phyloP scores from a whole-genome alignment of 2,113 vertebrate genomes.

The Crotalus tigris region DNA sequence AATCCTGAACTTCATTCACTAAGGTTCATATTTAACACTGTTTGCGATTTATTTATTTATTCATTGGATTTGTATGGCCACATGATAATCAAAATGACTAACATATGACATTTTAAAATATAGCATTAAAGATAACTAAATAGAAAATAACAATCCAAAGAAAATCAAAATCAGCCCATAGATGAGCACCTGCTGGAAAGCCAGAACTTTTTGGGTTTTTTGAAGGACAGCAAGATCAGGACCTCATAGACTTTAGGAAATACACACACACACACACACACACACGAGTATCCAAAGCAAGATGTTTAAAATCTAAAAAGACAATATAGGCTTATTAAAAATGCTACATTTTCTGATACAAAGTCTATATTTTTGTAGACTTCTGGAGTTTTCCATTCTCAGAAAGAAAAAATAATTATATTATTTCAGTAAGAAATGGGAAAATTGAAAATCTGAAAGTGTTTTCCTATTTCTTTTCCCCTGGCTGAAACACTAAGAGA shows the following conservation, averaged over 20 bases:
- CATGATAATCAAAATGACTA: background rate
- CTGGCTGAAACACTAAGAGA: background rate
- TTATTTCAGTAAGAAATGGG: background rate
- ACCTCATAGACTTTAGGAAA: background rate
- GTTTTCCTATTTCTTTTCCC: background rate
- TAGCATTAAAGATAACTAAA: background rate
- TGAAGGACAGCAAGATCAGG: background rate
- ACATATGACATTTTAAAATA: background rate
- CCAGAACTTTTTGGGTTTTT: background rate
- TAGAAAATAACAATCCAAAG: background rate
- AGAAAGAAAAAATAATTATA: background rate
- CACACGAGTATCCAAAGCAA: background rate
- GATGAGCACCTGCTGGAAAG: background rate
- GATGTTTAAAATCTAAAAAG: background rate
- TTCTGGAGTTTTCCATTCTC: background rate
- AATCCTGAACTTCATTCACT: background rate
- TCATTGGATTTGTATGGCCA: background rate
- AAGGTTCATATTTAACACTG: background rate
- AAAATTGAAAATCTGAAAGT: background rate
- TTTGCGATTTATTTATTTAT: background rate
- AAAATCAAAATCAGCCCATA: background rate
- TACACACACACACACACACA: background rate
- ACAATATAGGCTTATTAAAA: background rate
- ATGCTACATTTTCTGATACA: background rate
- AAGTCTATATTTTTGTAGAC: background rate